A percentile compares a stretch with the other conserved stretches of the same genome.
These are phyloP conservation scores for Sisor rabdophorus DNA, from an alignment of 2,113 vertebrate genomes.

Conservation along the genomic window DNA sequence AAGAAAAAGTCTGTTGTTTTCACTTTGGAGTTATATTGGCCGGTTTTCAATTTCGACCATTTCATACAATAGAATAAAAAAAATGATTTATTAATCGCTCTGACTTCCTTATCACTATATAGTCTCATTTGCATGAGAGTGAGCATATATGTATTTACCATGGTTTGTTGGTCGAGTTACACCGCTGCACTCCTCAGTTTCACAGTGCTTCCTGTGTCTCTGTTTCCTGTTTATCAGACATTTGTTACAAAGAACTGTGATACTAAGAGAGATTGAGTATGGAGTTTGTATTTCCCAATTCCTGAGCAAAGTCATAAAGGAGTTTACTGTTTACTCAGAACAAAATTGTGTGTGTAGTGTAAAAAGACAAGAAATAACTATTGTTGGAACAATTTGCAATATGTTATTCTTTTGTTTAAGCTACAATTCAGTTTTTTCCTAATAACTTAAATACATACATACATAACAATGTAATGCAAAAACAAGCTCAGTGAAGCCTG, in stretches of 20 bases:
- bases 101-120: not conserved
- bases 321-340: constrained; percentile 29
- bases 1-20: not conserved
- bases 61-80: constrained; percentile 18
- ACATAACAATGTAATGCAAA: not conserved
- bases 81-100: constrained; percentile 33
- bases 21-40: not conserved
- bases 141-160: constrained; percentile 46
- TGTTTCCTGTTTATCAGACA: constrained; percentile 79
- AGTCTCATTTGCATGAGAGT: constrained; percentile 9
- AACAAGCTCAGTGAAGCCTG: constrained; percentile 14
- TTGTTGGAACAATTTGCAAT: not conserved
- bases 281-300: constrained; percentile 58
- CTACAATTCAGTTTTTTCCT: not conserved
- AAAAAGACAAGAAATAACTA: not conserved
- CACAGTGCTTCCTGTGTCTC: constrained; percentile 72
- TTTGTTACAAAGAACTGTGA: constrained; percentile 67
- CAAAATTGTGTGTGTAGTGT: constrained; percentile 17
- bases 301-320: constrained; percentile 35
- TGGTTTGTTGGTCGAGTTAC: constrained; percentile 59
- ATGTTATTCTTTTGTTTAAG: not conserved
- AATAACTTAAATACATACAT: not conserved
- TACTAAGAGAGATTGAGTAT: constrained; percentile 59
- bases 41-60: not conserved
- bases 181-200: constrained; percentile 66